phyloP scores from a whole-genome alignment of 2,113 vertebrate genomes.

The Xiphias gladius region DNA sequence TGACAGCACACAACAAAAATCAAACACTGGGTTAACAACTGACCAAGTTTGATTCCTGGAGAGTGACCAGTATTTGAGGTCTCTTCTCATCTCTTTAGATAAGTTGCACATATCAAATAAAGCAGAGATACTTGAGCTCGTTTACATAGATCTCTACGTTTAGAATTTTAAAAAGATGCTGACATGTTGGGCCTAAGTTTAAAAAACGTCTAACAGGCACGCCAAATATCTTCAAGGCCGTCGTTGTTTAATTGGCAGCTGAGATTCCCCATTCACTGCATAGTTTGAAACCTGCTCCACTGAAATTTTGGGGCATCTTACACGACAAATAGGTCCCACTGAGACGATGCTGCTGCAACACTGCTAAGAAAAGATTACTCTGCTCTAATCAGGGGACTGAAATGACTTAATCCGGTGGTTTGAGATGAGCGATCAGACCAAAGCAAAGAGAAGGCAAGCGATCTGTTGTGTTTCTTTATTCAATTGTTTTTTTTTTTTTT shows the following conservation, averaged over 20 bases:
- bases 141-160: slow-evolving; percentile 32
- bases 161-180: slow-evolving; percentile 13
- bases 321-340: background rate
- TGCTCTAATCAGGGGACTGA: background rate
- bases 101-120: slow-evolving; percentile 39
- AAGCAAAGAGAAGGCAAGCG: background rate
- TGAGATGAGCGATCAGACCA: background rate
- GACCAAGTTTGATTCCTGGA: background rate
- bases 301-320: background rate
- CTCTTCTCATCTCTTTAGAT: background rate
- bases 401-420: background rate
- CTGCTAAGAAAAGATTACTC: background rate
- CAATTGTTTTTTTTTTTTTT: background rate
- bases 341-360: background rate
- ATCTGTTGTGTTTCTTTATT: background rate
- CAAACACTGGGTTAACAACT: background rate
- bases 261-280: slow-evolving; percentile 8
- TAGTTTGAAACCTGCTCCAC: slow-evolving; percentile 4
- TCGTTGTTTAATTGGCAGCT: slow-evolving; percentile 38
- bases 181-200: slow-evolving; percentile 11
- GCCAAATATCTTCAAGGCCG: slow-evolving; percentile 33
- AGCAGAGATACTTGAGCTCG: slow-evolving; percentile 8
- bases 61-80: background rate
- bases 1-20: background rate
- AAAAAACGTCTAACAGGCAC: slow-evolving; percentile 16